Conservation (phyloP, 1,140 invertebrate species). For the Microplitis mediator region DNA sequence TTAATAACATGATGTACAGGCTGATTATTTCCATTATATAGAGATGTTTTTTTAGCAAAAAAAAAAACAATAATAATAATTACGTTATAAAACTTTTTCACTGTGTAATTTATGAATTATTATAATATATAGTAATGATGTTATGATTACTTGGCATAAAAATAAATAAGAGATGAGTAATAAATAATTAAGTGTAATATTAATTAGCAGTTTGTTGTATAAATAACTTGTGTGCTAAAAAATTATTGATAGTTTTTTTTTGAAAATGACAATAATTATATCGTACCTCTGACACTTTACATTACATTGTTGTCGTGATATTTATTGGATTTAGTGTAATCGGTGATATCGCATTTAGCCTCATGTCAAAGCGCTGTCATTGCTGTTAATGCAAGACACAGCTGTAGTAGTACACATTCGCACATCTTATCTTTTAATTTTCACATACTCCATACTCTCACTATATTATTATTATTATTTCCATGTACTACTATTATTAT, state of each 20-base stretch:
- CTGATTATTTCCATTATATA: background rate
- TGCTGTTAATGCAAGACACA: background rate
- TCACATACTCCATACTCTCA: too few relatives aligned
- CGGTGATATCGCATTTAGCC: constrained; percentile 31
- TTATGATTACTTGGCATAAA: background rate
- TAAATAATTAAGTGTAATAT: too few relatives aligned
- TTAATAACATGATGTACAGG: background rate
- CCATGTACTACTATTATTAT: too few relatives aligned
- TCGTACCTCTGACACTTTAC: constrained; percentile 26
- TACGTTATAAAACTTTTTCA: too few relatives aligned
- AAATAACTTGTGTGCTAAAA: background rate
- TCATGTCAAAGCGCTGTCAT: constrained; percentile 44
- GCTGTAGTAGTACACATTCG: background rate
- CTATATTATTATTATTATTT: too few relatives aligned
- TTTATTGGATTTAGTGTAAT: constrained; percentile 38
- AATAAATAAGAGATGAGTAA: background rate
- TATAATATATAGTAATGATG: background rate
- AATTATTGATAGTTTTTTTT: constrained; percentile 6
- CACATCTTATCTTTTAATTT: background rate
- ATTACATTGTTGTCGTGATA: constrained; percentile 35
- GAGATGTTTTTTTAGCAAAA: background rate
- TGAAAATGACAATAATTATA: background rate
- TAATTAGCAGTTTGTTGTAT: too few relatives aligned
- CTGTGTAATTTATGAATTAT: too few relatives aligned
- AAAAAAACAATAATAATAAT: background rate